These are phyloP conservation scores for Hylaeus anthracinus DNA, from an alignment of 1,140 invertebrate species.

Conservation along the genomic window DNA sequence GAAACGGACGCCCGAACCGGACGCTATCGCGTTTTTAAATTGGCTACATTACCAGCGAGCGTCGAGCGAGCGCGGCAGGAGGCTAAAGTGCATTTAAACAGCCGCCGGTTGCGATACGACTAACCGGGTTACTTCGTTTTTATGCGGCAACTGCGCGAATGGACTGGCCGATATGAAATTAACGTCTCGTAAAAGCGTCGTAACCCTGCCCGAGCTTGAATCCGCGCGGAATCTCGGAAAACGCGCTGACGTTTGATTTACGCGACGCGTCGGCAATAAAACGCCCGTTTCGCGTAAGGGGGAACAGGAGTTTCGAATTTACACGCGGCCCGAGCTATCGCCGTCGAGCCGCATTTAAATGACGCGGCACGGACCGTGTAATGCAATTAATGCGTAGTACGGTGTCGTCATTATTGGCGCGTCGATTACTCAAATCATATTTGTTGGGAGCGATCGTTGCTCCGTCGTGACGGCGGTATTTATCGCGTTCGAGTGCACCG, in stretches of 20 bases:
- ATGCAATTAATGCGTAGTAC: conserved; percentile 15
- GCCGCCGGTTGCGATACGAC: neutral
- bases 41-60: conserved; percentile 4
- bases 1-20: neutral
- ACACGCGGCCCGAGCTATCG: conserved; percentile 1
- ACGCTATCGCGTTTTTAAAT: conserved; percentile 8
- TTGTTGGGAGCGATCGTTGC: conserved; percentile 18
- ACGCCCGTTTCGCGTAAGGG: neutral
- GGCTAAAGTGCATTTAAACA: conserved; percentile 16
- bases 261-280: conserved; percentile 14
- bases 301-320: conserved; percentile 19
- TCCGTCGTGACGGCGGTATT: conserved; percentile 8
- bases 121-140: conserved; percentile 21
- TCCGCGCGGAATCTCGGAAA: neutral
- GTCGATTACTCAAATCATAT: conserved; percentile 34
- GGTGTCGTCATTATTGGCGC: conserved; percentile 23
- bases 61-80: too few relatives aligned
- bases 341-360: conserved; percentile 13
- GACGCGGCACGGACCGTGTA: conserved; percentile 2
- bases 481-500: neutral
- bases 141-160: neutral
- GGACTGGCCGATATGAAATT: conserved; percentile 16
- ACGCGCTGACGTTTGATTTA: conserved; percentile 9
- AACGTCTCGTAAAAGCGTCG: conserved; percentile 35
- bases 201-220: neutral